Conservation (phyloP, 1,140 invertebrate species). For the Drosophila malerkotliana region DNA sequence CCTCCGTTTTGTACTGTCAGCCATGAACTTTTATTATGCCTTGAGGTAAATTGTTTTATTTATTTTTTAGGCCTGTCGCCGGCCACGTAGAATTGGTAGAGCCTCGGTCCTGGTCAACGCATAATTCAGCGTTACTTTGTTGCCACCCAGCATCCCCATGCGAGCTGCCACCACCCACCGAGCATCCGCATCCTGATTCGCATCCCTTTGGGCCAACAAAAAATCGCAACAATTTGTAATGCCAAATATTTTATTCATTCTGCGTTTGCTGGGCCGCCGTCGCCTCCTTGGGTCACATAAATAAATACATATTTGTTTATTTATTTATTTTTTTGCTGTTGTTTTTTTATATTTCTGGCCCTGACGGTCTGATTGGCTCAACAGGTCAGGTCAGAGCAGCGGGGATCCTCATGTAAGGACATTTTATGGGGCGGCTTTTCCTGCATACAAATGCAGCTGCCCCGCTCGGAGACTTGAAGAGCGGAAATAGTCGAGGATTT, state of each 20-base stretch:
- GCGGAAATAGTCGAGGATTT: conserved; percentile 2
- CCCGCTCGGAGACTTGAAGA: background rate
- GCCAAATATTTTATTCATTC: conserved; percentile 78
- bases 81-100: conserved; percentile 15
- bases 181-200: conserved; percentile 21
- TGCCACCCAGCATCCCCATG: conserved; percentile 29
- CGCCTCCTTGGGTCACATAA: conserved; percentile 52
- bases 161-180: conserved; percentile 37
- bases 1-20: conserved; percentile 52
- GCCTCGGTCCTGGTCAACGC: conserved; percentile 56
- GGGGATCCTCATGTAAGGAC: conserved; percentile 30
- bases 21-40: conserved; percentile 82
- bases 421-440: conserved; percentile 26
- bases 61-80: conserved; percentile 75
- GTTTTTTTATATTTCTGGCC: conserved; percentile 18
- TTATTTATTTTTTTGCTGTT: conserved; percentile 32
- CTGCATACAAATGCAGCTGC: conserved; percentile 31
- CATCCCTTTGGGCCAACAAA: conserved; percentile 57
- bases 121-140: conserved; percentile 71
- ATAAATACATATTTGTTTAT: conserved; percentile 72
- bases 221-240: conserved; percentile 82
- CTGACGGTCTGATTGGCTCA: conserved; percentile 62
- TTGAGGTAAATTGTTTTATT: conserved; percentile 81
- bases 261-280: conserved; percentile 41
- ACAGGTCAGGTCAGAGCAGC: conserved; percentile 61